Evolutionary conservation across 2,113 vertebrate species (phyloP).

Genomic region (Aldabrachelys gigantea): DNA sequence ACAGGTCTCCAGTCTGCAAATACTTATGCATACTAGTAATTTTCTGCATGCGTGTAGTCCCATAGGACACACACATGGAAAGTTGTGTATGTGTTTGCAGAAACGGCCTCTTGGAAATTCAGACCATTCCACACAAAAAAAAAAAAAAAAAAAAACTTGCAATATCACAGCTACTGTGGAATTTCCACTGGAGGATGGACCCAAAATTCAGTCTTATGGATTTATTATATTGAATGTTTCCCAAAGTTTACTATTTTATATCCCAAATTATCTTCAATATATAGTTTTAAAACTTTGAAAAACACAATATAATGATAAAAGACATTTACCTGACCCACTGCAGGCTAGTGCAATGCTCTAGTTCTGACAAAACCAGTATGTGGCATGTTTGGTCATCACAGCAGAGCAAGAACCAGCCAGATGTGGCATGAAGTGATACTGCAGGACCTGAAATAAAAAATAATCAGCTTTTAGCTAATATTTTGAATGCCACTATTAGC

Average conservation of each 20-base stretch:
- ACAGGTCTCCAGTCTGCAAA: not conserved
- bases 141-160: not conserved
- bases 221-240: not conserved
- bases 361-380: not conserved
- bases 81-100: not conserved
- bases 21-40: not conserved
- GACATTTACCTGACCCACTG: not conserved
- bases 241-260: not conserved
- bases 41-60: not conserved
- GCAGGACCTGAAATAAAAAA: not conserved
- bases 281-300: not conserved
- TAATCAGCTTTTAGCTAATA: not conserved
- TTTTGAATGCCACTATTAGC: not conserved
- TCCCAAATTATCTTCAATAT: not conserved
- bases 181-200: not conserved
- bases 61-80: fast-evolving
- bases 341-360: not conserved
- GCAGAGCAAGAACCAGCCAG: not conserved
- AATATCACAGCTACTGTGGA: not conserved
- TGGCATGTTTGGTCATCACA: not conserved
- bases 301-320: not conserved
- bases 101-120: not conserved
- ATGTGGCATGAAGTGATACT: not conserved
- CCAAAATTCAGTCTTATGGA: not conserved
- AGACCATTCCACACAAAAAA: not conserved